Evolutionary conservation across 2,888 invertebrate genomes (phyloP), one percentile per base, ranked within the genome.

Genomic region (Agrochola macilenta): DNA sequence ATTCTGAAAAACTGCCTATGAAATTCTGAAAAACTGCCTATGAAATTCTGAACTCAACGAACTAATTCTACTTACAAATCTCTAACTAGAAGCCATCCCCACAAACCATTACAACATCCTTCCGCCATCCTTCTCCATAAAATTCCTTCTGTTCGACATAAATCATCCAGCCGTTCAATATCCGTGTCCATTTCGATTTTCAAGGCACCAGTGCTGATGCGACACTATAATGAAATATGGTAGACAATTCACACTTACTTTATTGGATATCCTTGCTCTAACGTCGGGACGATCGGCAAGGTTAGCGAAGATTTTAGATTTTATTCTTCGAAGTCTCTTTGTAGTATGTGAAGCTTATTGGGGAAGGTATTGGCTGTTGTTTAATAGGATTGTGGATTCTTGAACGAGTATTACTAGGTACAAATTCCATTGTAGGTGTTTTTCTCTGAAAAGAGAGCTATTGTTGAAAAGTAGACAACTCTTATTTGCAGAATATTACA

Each of bases 141-240:
- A 75, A 76, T 60, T 78, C 78, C 69, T 57, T 69, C 78, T 75
- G 68, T 65, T 64, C 46, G 30, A 54, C 46, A 80, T 87, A 88
- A 87, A 88, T 86, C 86, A 86, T 87, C 86, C 49, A 83, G 69
- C 65, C 63, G 63, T 83, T 84, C 79, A 88, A 88, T 88, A 89
- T 89, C 87, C 70, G 71, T 82, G 83, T 68, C 79, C 81, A 78
- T 88, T 83, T 78, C 84, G 84, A 83, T 87, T 86, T 80, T 79
- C 82, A 86, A 80, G 83, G 75, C 82, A 78, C 72, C 76, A 74
- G 70, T 52, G 84, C 89, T 88, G 89, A 90, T 83, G 74, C 83
- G 77, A 81, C 84, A 74, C 68, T 82, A 87, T 87, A 89, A 89
- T 90, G 89, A 90, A 87, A 90, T 87, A 90, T 89, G 81, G 83